A percentile compares a stretch with the other conserved stretches of the same genome.
Evolutionary conservation across 2,888 invertebrate species (phyloP).

Genomic region (Esperia sulphurella): DNA sequence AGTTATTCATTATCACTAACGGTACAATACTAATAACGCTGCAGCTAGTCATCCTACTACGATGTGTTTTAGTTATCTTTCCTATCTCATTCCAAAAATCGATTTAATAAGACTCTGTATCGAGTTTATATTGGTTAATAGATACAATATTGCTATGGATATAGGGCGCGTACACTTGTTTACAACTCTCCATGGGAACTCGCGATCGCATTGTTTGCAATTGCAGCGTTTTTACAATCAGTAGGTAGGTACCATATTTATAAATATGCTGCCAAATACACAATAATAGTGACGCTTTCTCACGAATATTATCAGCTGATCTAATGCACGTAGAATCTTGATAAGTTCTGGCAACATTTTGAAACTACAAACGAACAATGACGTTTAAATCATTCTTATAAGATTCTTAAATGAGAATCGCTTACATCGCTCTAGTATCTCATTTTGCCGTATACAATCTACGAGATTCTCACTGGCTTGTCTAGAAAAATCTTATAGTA

Average conservation of each 20-base stretch:
- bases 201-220: constrained; percentile 38
- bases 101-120: no score
- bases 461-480: neutral
- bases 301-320: constrained; percentile 9
- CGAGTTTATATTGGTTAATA: neutral
- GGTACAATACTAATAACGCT: no score
- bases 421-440: neutral
- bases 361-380: constrained; percentile 2
- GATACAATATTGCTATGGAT: constrained; percentile 13
- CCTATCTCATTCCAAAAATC: no score
- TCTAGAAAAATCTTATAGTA: neutral
- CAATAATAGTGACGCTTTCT: neutral
- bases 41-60: no score
- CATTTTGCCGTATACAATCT: neutral
- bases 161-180: constrained; percentile 34
- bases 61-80: no score
- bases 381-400: constrained; percentile 12
- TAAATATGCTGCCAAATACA: constrained; percentile 7
- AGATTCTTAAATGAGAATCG: constrained; percentile 14
- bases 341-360: neutral
- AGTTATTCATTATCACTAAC: no score
- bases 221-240: neutral
- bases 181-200: constrained; percentile 67
- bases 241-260: constrained; percentile 2
- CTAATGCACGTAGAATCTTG: neutral